Conservation (phyloP, 2,888 invertebrate genomes). For the Baccha elongata region DNA sequence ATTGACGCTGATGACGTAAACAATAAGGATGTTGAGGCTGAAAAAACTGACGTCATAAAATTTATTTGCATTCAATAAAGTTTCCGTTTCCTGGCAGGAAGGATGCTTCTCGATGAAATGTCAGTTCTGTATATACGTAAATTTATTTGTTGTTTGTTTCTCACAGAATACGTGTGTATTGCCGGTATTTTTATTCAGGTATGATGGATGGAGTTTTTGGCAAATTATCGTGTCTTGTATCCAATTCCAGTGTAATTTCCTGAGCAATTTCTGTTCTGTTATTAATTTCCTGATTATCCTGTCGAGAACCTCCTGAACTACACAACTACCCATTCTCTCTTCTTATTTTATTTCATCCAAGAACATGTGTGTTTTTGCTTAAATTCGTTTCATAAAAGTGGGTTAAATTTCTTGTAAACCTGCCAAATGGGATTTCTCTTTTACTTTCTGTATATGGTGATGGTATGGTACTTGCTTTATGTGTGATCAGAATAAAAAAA, state of each 20-base stretch:
- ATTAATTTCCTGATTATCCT: slow-evolving; percentile 72
- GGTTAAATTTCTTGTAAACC: slow-evolving; percentile 60
- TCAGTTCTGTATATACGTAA: slow-evolving; percentile 10
- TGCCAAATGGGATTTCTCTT: slow-evolving; percentile 59
- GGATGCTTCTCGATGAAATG: slow-evolving; percentile 26
- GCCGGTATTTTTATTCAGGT: slow-evolving; percentile 27
- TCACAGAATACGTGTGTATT: slow-evolving; percentile 15
- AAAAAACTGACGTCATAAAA: slow-evolving; percentile 24
- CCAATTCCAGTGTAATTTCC: slow-evolving; percentile 67
- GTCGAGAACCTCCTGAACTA: slow-evolving; percentile 22
- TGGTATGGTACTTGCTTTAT: background rate
- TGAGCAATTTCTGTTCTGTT: slow-evolving; percentile 59
- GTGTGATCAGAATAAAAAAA: slow-evolving; percentile 26
- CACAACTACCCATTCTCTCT: background rate
- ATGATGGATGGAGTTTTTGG: slow-evolving; percentile 25
- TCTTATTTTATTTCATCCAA: background rate
- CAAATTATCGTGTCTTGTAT: slow-evolving; percentile 61
- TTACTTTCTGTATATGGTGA: slow-evolving; percentile 11
- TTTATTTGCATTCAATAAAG: slow-evolving; percentile 66
- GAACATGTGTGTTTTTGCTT: background rate
- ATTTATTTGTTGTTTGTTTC: background rate
- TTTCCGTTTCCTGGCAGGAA: slow-evolving; percentile 56
- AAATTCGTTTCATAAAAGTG: slow-evolving; percentile 18
- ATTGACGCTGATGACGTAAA: slow-evolving; percentile 1
- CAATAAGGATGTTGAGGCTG: background rate